Base-by-base conservation (phyloP, 2,797 vertebrate species). In the Huso huso region DNA sequence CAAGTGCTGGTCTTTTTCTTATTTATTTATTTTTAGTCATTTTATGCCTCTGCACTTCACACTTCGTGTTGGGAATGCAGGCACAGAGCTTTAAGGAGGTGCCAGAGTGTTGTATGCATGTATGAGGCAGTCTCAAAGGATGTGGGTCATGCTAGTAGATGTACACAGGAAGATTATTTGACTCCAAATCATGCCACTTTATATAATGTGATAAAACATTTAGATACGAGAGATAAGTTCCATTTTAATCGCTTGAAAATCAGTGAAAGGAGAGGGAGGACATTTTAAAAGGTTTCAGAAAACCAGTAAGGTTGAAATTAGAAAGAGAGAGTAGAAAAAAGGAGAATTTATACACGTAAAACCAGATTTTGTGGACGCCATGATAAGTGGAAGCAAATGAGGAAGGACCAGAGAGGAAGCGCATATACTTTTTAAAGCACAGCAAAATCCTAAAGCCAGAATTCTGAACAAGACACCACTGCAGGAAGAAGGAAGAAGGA, bases 121-220 rank as follows among this genome's bases (percentile, higher is more conserved):
- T 91, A 93, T 92, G 93, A 94, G 89, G 91, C 90, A 91, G 92
- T 88, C 90, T 92, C 90, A 88, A 91, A 92, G 89, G 91, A 93
- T 88, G 89, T 93, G 95, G 96, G 95, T 93, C 97, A 99, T 98
- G 97, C 94, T 98, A 99, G 95, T 94, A 99, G 93, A 98, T 98
- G 94, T 98, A 97, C 93, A 98, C 95, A 98, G 95, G 80, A 97
- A 99, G 97, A 98, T 99, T 99, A 99, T 98, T 96, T 96, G 97
- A 99, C 90, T 95, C 90, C 88, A 90, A 96, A 95, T 94, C 96
- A 97, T 98, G 96, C 96, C 95, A 93, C 93, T 96, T 93, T 94
- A 94, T 93, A 94, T 87, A 99, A 98, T 98, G 96, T 97, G 97
- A 98, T 94, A 96, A 99, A 99, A 98, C 95, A 95, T 95, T 91